A percentile compares a stretch with the other conserved stretches of the same genome.
phyloP scores from a whole-genome alignment of 35 echinoderm and acorn worm genomes.

The Ophiothrix spiculata region DNA sequence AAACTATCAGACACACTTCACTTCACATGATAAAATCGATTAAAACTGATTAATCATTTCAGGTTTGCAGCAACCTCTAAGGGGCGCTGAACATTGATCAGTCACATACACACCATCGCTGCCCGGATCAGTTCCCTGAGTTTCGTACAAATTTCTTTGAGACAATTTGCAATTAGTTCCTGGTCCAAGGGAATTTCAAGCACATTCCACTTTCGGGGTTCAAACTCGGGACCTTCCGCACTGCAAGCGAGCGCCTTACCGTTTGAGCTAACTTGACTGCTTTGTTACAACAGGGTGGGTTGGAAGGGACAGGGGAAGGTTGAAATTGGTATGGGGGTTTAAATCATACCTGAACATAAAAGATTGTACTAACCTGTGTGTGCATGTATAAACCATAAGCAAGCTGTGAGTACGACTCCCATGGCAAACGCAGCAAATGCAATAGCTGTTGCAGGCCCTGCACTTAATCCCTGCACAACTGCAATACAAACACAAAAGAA shows the following conservation, averaged over 20 bases:
- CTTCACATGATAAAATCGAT: no score
- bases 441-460: slow-evolving; percentile 51
- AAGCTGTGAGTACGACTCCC: slow-evolving; percentile 43
- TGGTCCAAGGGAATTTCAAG: no score
- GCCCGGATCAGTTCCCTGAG: no score
- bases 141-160: no score
- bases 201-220: no score
- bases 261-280: no score
- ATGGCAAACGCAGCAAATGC: slow-evolving; percentile 52
- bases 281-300: neutral
- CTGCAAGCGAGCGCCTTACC: no score
- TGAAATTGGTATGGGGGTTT: neutral
- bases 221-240: no score
- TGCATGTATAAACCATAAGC: slow-evolving; percentile 53
- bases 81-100: no score
- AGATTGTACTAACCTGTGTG: slow-evolving; percentile 47
- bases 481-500: no score
- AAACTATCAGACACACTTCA: neutral
- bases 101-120: no score
- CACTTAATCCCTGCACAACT: slow-evolving; percentile 27
- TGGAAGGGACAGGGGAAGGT: neutral
- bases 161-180: no score
- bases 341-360: neutral
- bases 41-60: neutral
- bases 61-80: neutral